These are phyloP conservation scores for Muraenolepis orangiensis DNA, from an alignment of 2,797 vertebrate genomes.

Conservation along the genomic window DNA sequence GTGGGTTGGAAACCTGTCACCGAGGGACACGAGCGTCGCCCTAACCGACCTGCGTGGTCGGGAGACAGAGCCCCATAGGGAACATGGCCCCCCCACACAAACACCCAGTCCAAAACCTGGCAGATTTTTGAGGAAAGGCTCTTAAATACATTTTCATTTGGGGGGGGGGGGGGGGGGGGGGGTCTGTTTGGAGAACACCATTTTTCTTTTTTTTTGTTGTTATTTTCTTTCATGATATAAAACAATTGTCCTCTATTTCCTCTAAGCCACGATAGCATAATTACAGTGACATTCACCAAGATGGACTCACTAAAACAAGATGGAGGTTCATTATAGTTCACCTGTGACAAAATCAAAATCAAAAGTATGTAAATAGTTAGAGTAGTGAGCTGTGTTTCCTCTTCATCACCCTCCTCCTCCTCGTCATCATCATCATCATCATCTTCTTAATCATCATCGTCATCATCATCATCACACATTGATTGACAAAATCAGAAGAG, in stretches of 20 bases:
- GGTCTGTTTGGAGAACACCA: neutral
- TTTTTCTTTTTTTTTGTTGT: neutral
- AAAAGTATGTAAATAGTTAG: conserved; percentile 43
- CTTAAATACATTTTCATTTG: neutral
- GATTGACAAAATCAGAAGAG: conserved; percentile 57
- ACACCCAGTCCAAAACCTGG: neutral
- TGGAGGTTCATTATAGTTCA: conserved; percentile 46
- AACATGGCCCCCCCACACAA: no score
- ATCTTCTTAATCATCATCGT: neutral
- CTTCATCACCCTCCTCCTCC: conserved; percentile 28
- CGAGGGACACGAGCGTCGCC: neutral
- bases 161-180: no score
- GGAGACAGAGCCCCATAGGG: no score
- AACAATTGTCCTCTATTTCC: conserved; percentile 18
- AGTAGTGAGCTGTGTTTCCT: conserved; percentile 30
- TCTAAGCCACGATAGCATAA: conserved; percentile 24
- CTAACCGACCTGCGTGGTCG: neutral
- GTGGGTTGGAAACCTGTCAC: neutral
- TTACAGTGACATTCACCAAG: conserved; percentile 36
- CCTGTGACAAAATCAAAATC: conserved; percentile 52
- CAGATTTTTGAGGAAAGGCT: neutral
- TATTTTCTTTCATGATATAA: neutral
- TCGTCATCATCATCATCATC: neutral
- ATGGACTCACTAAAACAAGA: conserved; percentile 18
- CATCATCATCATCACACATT: conserved; percentile 21